phyloP scores from a whole-genome alignment of 2,888 invertebrate genomes.

The Spisula solida region DNA sequence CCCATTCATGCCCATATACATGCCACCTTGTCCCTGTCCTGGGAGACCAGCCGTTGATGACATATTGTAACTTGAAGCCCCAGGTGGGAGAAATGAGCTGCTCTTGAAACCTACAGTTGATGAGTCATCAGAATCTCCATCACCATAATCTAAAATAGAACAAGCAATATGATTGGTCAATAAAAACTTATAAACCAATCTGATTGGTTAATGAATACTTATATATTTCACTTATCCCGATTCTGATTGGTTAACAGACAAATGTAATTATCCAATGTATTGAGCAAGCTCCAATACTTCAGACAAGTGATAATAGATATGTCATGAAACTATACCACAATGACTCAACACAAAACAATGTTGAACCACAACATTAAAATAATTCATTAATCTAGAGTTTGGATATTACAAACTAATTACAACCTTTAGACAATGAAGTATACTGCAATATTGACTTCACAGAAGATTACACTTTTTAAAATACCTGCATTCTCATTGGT shows the following conservation, averaged over 20 bases:
- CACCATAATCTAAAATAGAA: slow-evolving; percentile 65
- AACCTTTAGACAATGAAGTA: too few species aligned
- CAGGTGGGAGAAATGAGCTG: slow-evolving; percentile 73
- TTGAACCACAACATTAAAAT: too few species aligned
- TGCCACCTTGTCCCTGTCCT: slow-evolving; percentile 77
- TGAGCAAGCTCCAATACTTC: not conserved
- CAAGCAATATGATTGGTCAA: slow-evolving; percentile 13
- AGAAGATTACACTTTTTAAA: too few species aligned
- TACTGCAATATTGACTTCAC: too few species aligned
- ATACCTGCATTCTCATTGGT: too few species aligned
- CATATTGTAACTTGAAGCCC: slow-evolving; percentile 79
- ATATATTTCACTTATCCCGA: not conserved
- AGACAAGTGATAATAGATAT: too few species aligned
- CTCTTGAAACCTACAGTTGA: slow-evolving; percentile 69
- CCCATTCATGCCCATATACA: slow-evolving; percentile 92
- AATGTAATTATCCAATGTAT: not conserved
- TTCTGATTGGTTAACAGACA: not conserved
- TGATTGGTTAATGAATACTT: slow-evolving; percentile 14
- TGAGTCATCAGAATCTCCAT: slow-evolving; percentile 69
- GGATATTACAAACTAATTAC: too few species aligned
- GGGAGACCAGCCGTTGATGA: slow-evolving; percentile 77
- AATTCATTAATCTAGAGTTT: too few species aligned
- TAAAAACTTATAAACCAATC: not conserved
- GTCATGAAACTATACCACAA: not conserved
- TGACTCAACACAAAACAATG: not conserved